Evolutionary conservation across 2,888 invertebrate species (phyloP).

Genomic region (Sphaerophoria rueppellii): DNA sequence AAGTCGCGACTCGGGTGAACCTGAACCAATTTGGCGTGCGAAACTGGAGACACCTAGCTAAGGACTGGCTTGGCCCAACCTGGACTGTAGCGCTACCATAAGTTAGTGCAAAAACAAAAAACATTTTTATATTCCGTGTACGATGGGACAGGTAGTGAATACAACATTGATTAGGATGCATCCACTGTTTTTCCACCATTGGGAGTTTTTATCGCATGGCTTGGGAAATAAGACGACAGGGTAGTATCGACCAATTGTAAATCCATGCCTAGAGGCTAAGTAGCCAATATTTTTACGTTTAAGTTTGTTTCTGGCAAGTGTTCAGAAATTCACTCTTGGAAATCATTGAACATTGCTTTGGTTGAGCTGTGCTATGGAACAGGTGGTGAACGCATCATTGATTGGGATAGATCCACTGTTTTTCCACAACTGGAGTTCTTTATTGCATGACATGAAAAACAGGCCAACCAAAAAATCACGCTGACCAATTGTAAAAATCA

Average conservation of each 20-base stretch:
- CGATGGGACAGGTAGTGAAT: constrained; percentile 43
- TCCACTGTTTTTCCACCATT: constrained; percentile 47
- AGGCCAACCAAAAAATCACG: constrained; percentile 18
- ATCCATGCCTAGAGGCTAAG: not conserved
- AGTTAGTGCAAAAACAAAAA: no score
- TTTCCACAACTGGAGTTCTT: constrained; percentile 27
- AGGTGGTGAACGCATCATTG: constrained; percentile 44
- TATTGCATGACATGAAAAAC: constrained; percentile 62
- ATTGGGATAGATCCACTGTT: constrained; percentile 34
- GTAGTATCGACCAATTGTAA: constrained; percentile 1
- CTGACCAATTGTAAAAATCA: constrained; percentile 46
- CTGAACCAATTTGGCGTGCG: no score
- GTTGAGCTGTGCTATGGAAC: constrained; percentile 42
- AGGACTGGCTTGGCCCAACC: no score
- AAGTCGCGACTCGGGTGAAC: no score
- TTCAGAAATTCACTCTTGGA: no score
- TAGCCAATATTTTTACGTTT: not conserved
- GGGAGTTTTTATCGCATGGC: constrained; percentile 28
- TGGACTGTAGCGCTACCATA: no score
- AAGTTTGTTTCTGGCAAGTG: no score
- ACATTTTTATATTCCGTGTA: not conserved
- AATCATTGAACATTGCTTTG: not conserved
- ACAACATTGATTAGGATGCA: constrained; percentile 15
- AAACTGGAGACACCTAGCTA: no score
- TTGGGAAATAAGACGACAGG: constrained; percentile 15